phyloP scores from a whole-genome alignment of 2,113 vertebrate species.

The Rhynchomys soricoides region DNA sequence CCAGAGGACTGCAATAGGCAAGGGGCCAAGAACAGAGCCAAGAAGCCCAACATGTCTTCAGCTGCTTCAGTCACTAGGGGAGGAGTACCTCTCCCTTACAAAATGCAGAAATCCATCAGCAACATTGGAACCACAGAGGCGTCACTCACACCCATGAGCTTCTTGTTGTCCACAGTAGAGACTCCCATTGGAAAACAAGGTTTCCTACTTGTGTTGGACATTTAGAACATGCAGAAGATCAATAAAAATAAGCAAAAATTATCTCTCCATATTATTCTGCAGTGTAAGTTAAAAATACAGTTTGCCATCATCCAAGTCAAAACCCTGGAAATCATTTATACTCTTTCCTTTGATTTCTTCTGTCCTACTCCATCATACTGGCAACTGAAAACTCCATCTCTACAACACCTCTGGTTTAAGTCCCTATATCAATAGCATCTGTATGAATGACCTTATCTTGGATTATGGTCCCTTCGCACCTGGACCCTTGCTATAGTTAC shows the following conservation, averaged over 20 bases:
- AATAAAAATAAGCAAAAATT: not conserved
- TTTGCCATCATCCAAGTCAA: not conserved
- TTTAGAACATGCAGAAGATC: not conserved
- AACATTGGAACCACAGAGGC: not conserved
- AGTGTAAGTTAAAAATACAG: not conserved
- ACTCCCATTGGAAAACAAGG: not conserved
- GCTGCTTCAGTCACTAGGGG: not conserved
- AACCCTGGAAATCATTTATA: not conserved
- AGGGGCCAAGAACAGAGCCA: not conserved
- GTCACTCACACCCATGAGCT: not conserved
- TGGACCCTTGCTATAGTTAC: not conserved
- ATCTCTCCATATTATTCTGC: not conserved
- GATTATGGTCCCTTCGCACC: not conserved
- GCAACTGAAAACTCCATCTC: not conserved
- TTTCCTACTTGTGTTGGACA: not conserved
- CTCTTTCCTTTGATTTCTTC: not conserved
- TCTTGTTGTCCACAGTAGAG: not conserved
- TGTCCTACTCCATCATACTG: not conserved
- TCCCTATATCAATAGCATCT: not conserved
- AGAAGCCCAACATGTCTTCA: not conserved
- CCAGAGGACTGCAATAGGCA: not conserved
- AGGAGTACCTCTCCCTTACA: not conserved
- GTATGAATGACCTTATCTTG: not conserved
- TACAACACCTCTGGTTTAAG: not conserved
- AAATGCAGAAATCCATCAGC: not conserved